Evolutionary conservation across 2,113 vertebrate genomes (phyloP).

Genomic region (Burhinus bistriatus): DNA sequence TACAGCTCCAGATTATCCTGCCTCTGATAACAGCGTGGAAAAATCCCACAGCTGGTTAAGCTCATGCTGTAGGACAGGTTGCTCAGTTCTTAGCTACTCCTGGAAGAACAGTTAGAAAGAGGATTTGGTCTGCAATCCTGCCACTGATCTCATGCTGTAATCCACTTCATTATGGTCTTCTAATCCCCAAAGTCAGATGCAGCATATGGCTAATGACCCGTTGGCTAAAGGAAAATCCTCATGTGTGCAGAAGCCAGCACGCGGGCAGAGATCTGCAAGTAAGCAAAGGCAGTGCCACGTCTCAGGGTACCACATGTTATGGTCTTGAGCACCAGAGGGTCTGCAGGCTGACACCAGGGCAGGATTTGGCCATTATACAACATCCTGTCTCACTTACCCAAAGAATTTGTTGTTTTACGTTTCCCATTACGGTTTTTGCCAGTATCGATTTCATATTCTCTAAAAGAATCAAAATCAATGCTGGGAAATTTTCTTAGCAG

Average conservation of each 20-base stretch:
- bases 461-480: background rate
- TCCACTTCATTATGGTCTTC: background rate
- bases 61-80: background rate
- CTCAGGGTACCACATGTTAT: background rate
- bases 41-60: background rate
- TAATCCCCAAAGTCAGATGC: background rate
- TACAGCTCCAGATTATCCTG: background rate
- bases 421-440: background rate
- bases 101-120: background rate
- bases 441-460: background rate
- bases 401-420: background rate
- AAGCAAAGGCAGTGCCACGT: background rate
- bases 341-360: background rate
- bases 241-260: background rate
- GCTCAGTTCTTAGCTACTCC: background rate
- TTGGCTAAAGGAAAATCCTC: background rate
- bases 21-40: background rate
- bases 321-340: background rate
- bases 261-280: background rate
- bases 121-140: slow-evolving; percentile 39
- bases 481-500: background rate
- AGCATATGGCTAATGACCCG: slow-evolving; percentile 3
- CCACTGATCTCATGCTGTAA: background rate
- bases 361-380: background rate
- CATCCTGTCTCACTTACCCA: background rate